phyloP scores from a whole-genome alignment of 1,140 invertebrate species.

The Trichomalopsis sarcophagae region DNA sequence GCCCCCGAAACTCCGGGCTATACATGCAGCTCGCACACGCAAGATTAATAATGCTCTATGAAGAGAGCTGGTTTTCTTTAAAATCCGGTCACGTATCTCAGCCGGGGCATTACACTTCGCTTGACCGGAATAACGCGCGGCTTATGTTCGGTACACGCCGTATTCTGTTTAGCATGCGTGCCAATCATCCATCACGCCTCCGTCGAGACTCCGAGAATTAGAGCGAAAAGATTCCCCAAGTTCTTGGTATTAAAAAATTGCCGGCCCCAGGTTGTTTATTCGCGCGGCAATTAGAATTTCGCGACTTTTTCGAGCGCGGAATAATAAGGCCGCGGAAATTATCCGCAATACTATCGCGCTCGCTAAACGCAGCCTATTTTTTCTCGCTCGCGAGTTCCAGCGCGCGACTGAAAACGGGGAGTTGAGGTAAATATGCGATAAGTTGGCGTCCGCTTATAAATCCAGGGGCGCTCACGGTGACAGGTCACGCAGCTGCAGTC shows the following conservation, averaged over 20 bases:
- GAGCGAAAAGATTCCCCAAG: neutral
- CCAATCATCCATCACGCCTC: neutral
- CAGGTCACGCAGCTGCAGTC: constrained; percentile 70
- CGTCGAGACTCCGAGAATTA: neutral
- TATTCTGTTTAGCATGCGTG: neutral
- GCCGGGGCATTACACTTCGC: neutral
- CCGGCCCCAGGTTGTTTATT: too few species aligned
- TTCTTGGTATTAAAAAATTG: neutral
- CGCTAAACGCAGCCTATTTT: neutral
- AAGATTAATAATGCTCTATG: neutral
- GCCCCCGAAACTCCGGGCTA: neutral
- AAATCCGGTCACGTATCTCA: neutral
- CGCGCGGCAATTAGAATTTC: neutral
- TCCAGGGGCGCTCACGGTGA: constrained; percentile 72
- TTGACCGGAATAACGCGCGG: neutral
- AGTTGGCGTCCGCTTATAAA: constrained; percentile 74
- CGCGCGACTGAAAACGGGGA: constrained; percentile 46
- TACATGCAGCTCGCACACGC: neutral
- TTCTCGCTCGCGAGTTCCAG: neutral
- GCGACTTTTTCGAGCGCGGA: neutral
- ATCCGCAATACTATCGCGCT: neutral
- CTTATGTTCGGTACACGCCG: neutral
- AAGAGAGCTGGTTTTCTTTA: neutral
- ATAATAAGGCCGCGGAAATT: neutral
- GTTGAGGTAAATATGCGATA: constrained; percentile 73